These are phyloP conservation scores for Halictus ligatus DNA, from an alignment of 2,888 invertebrate species.

Conservation along the genomic window DNA sequence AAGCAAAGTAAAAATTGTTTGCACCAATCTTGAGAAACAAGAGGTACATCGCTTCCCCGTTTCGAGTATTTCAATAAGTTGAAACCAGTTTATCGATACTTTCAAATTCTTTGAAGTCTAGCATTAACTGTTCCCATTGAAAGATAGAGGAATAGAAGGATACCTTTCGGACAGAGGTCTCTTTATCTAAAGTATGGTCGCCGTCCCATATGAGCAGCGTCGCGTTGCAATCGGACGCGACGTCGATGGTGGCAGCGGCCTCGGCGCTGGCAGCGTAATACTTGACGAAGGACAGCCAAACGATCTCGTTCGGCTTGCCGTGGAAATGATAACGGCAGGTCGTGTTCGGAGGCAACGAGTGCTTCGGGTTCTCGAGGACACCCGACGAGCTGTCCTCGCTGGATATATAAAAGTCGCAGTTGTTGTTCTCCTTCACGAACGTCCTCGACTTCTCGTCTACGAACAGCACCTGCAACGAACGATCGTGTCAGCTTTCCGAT, in stretches of 20 bases:
- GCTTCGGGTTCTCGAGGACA: constrained; percentile 90
- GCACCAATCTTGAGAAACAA: too few relatives aligned
- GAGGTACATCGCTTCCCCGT: background rate
- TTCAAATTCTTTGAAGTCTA: too few relatives aligned
- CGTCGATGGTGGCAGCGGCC: constrained; percentile 87
- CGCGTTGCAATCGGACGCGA: constrained; percentile 90
- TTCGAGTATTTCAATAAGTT: too few relatives aligned
- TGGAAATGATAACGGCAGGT: constrained; percentile 93
- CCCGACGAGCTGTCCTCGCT: constrained; percentile 91
- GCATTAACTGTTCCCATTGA: background rate
- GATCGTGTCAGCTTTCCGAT: background rate
- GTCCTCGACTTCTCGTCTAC: constrained; percentile 91
- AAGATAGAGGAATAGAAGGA: background rate
- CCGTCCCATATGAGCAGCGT: constrained; percentile 92
- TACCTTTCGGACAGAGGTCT: constrained; percentile 67
- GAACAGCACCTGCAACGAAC: constrained; percentile 87
- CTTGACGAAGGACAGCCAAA: constrained; percentile 94
- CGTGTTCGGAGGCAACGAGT: constrained; percentile 92
- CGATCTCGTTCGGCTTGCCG: constrained; percentile 91
- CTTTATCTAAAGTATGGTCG: constrained; percentile 77
- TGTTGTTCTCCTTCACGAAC: constrained; percentile 90
- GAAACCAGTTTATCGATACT: too few relatives aligned
- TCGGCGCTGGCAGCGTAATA: constrained; percentile 91
- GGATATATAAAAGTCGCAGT: constrained; percentile 91
- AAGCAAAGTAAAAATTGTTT: too few relatives aligned